phyloP scores from a whole-genome alignment of 2,888 invertebrate species.

The Bombylius discolor region DNA sequence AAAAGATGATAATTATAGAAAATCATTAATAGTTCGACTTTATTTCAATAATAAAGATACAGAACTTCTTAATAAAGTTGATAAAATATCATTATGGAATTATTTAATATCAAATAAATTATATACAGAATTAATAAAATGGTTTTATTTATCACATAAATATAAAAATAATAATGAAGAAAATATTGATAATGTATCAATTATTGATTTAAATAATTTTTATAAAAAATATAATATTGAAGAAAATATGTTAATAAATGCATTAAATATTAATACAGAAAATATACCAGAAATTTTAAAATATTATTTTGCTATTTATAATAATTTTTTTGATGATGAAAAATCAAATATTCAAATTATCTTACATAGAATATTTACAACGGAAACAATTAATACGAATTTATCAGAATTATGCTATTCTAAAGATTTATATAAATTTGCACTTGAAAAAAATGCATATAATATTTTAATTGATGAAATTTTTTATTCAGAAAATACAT shows the following conservation, averaged over 20 bases:
- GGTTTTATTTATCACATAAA: constrained; percentile 19
- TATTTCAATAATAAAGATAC: constrained; percentile 31
- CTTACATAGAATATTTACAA: constrained; percentile 45
- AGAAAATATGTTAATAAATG: constrained; percentile 25
- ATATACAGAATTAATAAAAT: constrained; percentile 21
- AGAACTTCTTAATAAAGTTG: constrained; percentile 26
- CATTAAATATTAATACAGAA: constrained; percentile 9
- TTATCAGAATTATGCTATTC: constrained; percentile 16
- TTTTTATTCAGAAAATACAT: constrained; percentile 22
- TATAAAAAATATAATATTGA: constrained; percentile 20
- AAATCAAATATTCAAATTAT: constrained; percentile 41
- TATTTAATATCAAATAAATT: constrained; percentile 24
- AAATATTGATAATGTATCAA: no score
- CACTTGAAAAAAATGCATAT: constrained; percentile 22
- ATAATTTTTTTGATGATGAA: constrained; percentile 50
- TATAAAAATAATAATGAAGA: no score
- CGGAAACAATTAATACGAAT: constrained; percentile 20
- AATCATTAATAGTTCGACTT: constrained; percentile 24
- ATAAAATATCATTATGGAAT: constrained; percentile 28
- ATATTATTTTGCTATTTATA: constrained; percentile 35
- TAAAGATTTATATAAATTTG: constrained; percentile 17
- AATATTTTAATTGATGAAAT: constrained; percentile 22
- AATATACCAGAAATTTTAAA: constrained; percentile 22
- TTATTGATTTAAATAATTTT: not conserved
- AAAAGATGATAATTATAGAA: constrained; percentile 24